Percentiles rank a stretch among this genome's conserved stretches.
phyloP scores from a whole-genome alignment of 2,113 vertebrate species.

The Elephantulus edwardii region DNA sequence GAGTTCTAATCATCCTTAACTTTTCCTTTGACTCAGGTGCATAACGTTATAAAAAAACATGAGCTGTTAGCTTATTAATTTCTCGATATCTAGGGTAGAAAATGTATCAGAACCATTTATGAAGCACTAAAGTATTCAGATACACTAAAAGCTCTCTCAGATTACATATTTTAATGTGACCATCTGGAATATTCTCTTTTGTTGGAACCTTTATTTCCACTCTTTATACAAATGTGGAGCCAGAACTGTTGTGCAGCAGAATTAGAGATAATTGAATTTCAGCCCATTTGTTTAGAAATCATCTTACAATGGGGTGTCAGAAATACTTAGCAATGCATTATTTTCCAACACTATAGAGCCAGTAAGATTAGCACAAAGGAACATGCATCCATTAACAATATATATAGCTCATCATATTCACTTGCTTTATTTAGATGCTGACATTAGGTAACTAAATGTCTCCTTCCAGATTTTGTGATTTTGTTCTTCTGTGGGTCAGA shows the following conservation, averaged over 20 bases:
- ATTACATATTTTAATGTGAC: constrained; percentile 46
- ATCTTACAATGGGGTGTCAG: not conserved
- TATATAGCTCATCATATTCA: not conserved
- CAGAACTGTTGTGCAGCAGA: constrained; percentile 32
- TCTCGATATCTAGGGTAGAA: constrained; percentile 8
- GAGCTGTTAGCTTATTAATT: constrained; percentile 50
- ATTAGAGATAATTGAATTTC: constrained; percentile 55
- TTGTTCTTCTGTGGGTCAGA: not conserved
- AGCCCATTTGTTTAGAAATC: constrained; percentile 61
- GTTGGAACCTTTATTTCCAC: constrained; percentile 52
- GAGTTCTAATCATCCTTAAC: not conserved
- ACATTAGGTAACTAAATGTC: not conserved
- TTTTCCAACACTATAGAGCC: not conserved
- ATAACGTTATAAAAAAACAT: constrained; percentile 17
- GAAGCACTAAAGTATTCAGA: constrained; percentile 21
- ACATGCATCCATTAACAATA: constrained; percentile 23
- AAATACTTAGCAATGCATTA: constrained; percentile 34
- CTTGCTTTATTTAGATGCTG: not conserved
- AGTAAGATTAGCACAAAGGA: not conserved
- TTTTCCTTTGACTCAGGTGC: not conserved
- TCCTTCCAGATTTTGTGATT: constrained; percentile 1
- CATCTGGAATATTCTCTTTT: constrained; percentile 49
- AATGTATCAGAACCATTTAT: constrained; percentile 32
- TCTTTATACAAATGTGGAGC: constrained; percentile 1
- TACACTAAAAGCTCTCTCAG: constrained; percentile 64